These are phyloP conservation scores for Metalampra italica DNA, from an alignment of 2,888 invertebrate species.

Conservation along the genomic window DNA sequence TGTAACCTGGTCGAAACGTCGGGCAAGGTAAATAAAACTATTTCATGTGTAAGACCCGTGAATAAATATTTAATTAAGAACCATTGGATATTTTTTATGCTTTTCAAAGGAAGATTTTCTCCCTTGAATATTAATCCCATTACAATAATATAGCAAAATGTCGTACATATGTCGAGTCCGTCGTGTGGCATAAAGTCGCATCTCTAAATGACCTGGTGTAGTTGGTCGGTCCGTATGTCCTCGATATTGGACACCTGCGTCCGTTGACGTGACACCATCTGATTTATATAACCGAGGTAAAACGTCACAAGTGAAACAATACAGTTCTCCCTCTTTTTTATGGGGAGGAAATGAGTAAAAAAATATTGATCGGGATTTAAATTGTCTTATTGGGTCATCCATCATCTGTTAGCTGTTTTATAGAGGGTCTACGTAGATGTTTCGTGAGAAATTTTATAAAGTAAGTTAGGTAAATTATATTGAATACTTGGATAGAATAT, in stretches of 20 bases:
- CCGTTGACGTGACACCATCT: constrained; percentile 56
- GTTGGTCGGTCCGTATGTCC: constrained; percentile 8
- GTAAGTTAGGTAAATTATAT: no score
- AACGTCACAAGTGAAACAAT: constrained; percentile 47
- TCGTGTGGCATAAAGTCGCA: not conserved
- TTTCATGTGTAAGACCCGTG: no score
- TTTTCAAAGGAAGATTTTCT: not conserved
- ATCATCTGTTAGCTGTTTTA: constrained; percentile 25
- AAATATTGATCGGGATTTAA: constrained; percentile 37
- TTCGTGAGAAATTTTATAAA: not conserved
- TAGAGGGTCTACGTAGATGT: not conserved
- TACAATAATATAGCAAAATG: no score
- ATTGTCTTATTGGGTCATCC: constrained; percentile 43
- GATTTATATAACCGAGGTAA: constrained; percentile 55
- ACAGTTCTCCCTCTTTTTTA: constrained; percentile 17
- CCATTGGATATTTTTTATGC: no score
- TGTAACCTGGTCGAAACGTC: no score
- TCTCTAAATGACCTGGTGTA: no score
- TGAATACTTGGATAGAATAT: no score
- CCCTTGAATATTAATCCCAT: no score
- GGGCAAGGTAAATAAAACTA: no score
- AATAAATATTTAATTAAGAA: no score
- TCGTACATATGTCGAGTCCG: not conserved
- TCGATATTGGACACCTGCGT: constrained; percentile 53
- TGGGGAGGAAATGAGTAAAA: constrained; percentile 21